These are phyloP conservation scores for Azemiops feae DNA, from an alignment of 2,113 vertebrate genomes.

Conservation along the genomic window DNA sequence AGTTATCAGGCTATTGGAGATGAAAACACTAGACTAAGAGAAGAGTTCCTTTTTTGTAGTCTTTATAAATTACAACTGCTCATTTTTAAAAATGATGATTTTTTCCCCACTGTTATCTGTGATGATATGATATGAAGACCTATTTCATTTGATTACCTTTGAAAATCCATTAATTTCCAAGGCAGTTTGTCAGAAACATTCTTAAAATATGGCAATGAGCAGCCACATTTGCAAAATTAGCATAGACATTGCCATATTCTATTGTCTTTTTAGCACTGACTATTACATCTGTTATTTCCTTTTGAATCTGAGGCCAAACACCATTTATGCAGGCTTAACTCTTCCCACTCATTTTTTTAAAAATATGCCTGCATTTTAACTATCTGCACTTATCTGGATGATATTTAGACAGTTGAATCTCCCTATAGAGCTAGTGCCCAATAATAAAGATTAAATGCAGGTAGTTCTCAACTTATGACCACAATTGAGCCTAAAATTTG, in stretches of 20 bases:
- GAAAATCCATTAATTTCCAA: not conserved
- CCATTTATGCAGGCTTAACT: constrained; percentile 34
- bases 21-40: not conserved
- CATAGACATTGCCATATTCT: not conserved
- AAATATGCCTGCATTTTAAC: not conserved
- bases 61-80: not conserved
- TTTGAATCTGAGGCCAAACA: constrained; percentile 21
- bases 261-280: constrained; percentile 1
- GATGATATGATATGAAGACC: not conserved
- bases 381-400: constrained; percentile 7
- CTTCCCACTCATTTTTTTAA: constrained; percentile 11
- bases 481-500: not conserved
- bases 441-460: constrained; percentile 3
- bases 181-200: not conserved
- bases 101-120: not conserved
- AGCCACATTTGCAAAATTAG: not conserved
- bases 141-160: constrained; percentile 11
- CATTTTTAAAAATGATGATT: not conserved
- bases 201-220: not conserved
- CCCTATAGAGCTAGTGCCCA: constrained; percentile 39
- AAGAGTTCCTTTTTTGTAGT: not conserved
- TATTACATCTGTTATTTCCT: constrained; percentile 26
- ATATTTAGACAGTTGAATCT: constrained; percentile 40
- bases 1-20: not conserved
- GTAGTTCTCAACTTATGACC: not conserved